These are phyloP conservation scores for Zele albiditarsus DNA, from an alignment of 2,888 invertebrate genomes.

Conservation along the genomic window DNA sequence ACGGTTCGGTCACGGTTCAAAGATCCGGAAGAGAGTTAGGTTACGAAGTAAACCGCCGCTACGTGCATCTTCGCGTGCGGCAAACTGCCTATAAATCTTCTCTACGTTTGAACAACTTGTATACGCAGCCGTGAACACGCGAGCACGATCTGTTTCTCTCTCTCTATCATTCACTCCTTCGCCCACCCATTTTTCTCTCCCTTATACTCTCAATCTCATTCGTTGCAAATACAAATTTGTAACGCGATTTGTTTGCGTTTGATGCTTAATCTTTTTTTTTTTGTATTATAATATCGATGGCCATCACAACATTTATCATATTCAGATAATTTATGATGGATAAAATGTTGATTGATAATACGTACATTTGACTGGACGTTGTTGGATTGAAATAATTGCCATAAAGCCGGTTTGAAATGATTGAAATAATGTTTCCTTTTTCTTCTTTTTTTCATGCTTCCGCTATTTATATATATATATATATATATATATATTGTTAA, in stretches of 20 bases:
- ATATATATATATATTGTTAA: background rate
- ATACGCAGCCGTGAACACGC: constrained; percentile 53
- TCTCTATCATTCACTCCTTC: background rate
- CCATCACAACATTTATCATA: constrained; percentile 16
- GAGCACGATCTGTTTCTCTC: constrained; percentile 40
- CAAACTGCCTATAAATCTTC: constrained; percentile 51
- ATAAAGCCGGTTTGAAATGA: constrained; percentile 15
- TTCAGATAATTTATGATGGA: constrained; percentile 3
- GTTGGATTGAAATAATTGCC: constrained; percentile 32
- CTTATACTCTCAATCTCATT: background rate
- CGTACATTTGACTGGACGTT: background rate
- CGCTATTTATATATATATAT: background rate
- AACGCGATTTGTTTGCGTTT: constrained; percentile 25
- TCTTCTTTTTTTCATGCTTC: background rate
- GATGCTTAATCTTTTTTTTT: constrained; percentile 8
- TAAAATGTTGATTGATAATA: constrained; percentile 20
- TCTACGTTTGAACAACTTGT: constrained; percentile 51
- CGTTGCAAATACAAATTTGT: constrained; percentile 29
- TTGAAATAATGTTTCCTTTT: constrained; percentile 10
- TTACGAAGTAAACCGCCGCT: constrained; percentile 50
- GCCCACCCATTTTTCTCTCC: background rate
- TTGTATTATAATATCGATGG: constrained; percentile 13
- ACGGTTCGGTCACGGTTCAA: constrained; percentile 54
- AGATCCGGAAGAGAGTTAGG: constrained; percentile 54
- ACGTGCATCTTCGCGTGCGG: constrained; percentile 52